phyloP scores from a whole-genome alignment of 2,888 invertebrate species.

The Tupiocoris notatus region DNA sequence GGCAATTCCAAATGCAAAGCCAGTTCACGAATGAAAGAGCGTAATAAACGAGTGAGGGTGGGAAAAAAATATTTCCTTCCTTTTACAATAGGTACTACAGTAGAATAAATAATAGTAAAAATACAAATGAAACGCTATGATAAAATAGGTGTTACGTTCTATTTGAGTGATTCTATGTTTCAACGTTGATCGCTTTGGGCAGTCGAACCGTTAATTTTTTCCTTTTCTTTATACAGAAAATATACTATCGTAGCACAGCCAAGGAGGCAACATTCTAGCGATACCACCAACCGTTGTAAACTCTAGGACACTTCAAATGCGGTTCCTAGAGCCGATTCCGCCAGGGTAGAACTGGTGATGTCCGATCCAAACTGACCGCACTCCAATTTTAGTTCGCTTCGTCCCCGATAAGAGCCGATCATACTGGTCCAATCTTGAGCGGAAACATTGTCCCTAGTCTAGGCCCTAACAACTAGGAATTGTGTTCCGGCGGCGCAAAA shows the following conservation, averaged over 20 bases:
- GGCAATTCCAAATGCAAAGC: neutral
- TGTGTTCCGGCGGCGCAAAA: constrained; percentile 24
- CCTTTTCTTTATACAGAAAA: constrained; percentile 34
- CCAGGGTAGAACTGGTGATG: too few relatives aligned
- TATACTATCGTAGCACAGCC: constrained; percentile 38
- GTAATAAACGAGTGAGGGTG: too few relatives aligned
- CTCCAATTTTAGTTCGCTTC: too few relatives aligned
- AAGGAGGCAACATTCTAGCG: constrained; percentile 24
- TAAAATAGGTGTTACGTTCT: constrained; percentile 46
- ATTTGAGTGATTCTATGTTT: constrained; percentile 37
- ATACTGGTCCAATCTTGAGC: neutral
- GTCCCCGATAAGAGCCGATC: too few relatives aligned
- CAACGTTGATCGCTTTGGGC: constrained; percentile 41
- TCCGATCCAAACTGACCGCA: too few relatives aligned
- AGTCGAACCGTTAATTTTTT: constrained; percentile 11
- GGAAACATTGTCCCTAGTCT: neutral
- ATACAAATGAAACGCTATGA: constrained; percentile 33
- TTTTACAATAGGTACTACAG: neutral
- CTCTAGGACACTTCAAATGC: neutral
- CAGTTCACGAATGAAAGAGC: too few relatives aligned
- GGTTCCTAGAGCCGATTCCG: too few relatives aligned
- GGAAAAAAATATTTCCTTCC: too few relatives aligned
- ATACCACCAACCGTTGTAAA: neutral
- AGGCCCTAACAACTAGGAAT: constrained; percentile 39
- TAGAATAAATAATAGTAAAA: constrained; percentile 41